These are phyloP conservation scores for Eidolon dupreanum DNA, from an alignment of 2,797 vertebrate genomes.

Conservation along the genomic window DNA sequence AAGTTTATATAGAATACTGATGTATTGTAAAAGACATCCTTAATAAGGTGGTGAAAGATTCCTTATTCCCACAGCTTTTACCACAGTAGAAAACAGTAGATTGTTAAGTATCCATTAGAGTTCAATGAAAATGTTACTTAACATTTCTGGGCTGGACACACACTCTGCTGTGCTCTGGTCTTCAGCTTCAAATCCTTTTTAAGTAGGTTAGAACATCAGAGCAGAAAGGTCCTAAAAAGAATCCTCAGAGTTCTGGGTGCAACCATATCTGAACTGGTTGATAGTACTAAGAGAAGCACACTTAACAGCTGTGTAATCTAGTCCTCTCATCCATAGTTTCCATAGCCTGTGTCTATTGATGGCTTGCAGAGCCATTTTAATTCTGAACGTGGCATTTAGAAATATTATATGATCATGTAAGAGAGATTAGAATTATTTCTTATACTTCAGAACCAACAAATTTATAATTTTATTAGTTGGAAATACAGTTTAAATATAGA, in stretches of 20 bases:
- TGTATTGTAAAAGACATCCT: not conserved
- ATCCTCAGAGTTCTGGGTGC: not conserved
- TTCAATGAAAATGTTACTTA: slow-evolving; percentile 24
- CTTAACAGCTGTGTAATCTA: slow-evolving; percentile 43
- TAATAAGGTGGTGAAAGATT: not conserved
- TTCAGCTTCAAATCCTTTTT: slow-evolving; percentile 26
- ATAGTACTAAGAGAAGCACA: slow-evolving; percentile 32
- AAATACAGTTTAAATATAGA: slow-evolving; percentile 45
- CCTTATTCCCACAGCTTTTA: slow-evolving; percentile 19
- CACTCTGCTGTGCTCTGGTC: not conserved
- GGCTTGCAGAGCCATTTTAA: slow-evolving; percentile 44
- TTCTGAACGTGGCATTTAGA: slow-evolving; percentile 8
- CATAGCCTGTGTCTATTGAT: slow-evolving; percentile 48
- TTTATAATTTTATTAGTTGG: slow-evolving; percentile 5
- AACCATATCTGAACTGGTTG: slow-evolving; percentile 8
- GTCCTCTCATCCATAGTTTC: slow-evolving; percentile 38
- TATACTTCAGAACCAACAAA: not conserved
- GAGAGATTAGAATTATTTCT: not conserved
- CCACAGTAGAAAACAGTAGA: not conserved
- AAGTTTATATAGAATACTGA: not conserved
- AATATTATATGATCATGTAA: slow-evolving; percentile 30
- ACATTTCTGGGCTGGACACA: not conserved
- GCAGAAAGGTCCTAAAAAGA: slow-evolving; percentile 29
- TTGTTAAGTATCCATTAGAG: not conserved
- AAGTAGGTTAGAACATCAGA: not conserved